phyloP scores from a whole-genome alignment of 2,888 invertebrate genomes.

The Meloe dianella region DNA sequence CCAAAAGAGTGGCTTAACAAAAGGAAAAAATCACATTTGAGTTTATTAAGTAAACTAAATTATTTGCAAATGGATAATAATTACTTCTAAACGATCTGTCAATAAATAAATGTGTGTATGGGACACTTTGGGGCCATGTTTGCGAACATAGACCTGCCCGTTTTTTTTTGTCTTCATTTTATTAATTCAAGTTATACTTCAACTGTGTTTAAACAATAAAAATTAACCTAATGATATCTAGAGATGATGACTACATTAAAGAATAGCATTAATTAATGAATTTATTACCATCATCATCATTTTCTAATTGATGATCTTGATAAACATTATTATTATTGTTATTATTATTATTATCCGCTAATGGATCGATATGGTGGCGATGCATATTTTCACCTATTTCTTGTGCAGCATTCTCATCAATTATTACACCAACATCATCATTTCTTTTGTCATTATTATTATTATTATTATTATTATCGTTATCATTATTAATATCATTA shows the following conservation, averaged over 20 bases:
- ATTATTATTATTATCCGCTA: constrained; percentile 26
- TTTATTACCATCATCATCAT: neutral
- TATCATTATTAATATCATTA: too few relatives aligned
- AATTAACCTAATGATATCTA: neutral
- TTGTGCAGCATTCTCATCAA: constrained; percentile 37
- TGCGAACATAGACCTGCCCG: too few relatives aligned
- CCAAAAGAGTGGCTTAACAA: too few relatives aligned
- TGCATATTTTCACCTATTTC: constrained; percentile 44
- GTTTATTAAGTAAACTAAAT: too few relatives aligned
- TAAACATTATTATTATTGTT: constrained; percentile 1
- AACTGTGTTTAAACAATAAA: too few relatives aligned
- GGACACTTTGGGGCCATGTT: too few relatives aligned
- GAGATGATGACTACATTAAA: neutral
- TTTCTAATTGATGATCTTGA: neutral
- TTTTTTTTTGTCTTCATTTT: too few relatives aligned
- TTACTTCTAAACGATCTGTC: too few relatives aligned
- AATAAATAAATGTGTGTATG: too few relatives aligned
- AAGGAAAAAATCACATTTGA: too few relatives aligned
- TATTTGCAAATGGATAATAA: too few relatives aligned
- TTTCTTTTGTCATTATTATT: constrained; percentile 55
- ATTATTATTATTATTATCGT: constrained; percentile 48
- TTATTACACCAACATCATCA: constrained; percentile 47
- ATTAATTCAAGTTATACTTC: neutral
- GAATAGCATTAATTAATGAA: neutral
- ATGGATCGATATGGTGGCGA: constrained; percentile 44